Percentiles rank a stretch among this genome's conserved stretches.
phyloP scores from a whole-genome alignment of 2,113 vertebrate genomes.

The Gila orcuttii region DNA sequence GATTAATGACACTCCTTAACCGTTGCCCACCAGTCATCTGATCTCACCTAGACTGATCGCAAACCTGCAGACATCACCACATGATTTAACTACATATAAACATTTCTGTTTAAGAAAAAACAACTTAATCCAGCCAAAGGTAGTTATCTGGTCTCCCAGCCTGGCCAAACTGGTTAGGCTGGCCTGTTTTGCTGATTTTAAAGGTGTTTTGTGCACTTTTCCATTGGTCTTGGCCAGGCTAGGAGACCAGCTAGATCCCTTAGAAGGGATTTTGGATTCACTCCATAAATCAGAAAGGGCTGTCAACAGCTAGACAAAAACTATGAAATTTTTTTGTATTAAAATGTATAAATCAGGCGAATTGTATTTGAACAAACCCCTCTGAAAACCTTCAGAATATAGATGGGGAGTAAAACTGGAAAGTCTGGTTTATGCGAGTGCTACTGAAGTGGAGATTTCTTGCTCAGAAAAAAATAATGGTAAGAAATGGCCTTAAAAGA shows the following conservation, averaged over 20 bases:
- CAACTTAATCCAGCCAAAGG: background rate
- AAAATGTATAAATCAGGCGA: background rate
- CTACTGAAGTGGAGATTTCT: background rate
- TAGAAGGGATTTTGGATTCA: too few species aligned
- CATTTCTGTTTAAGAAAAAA: background rate
- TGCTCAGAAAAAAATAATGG: background rate
- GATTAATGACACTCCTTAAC: slow-evolving; percentile 57
- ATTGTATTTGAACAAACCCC: background rate
- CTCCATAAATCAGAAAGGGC: too few species aligned
- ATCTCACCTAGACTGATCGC: background rate
- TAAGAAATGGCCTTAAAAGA: background rate
- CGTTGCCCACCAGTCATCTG: slow-evolving; percentile 4
- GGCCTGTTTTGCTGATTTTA: too few species aligned
- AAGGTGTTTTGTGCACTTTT: too few species aligned
- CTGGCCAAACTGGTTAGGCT: too few species aligned
- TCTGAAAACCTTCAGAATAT: background rate
- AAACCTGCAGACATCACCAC: slow-evolving; percentile 16
- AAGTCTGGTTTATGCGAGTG: background rate
- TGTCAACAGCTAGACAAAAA: background rate
- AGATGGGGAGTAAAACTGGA: background rate
- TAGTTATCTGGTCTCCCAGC: too few species aligned
- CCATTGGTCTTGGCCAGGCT: too few species aligned
- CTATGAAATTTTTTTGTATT: too few species aligned
- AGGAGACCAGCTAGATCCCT: too few species aligned
- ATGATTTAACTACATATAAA: background rate